Conservation (phyloP, 1,140 invertebrate genomes). For the Conus ventricosus region DNA sequence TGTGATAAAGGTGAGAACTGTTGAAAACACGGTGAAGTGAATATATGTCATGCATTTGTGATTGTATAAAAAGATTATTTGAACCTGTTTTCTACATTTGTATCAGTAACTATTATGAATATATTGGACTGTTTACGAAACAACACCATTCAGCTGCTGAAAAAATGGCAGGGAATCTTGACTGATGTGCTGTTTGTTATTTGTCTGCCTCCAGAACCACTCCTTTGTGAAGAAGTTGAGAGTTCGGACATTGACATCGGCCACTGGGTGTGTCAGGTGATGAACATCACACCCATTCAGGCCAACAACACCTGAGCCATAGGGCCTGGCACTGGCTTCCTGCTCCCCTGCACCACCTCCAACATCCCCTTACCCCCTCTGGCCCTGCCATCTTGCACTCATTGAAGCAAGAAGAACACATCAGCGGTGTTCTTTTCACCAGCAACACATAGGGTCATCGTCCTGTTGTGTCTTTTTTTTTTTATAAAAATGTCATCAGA, state of each 20-base stretch:
- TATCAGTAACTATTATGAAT: no score
- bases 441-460: neutral
- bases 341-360: neutral
- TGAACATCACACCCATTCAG: constrained; percentile 75
- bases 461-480: neutral
- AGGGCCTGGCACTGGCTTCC: neutral
- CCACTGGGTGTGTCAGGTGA: constrained; percentile 88
- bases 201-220: constrained; percentile 83
- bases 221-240: constrained; percentile 91
- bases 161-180: no score
- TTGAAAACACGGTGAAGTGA: no score
- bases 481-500: neutral
- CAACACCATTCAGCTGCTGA: no score
- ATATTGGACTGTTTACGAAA: no score
- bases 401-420: neutral
- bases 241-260: constrained; percentile 92
- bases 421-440: neutral
- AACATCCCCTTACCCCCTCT: neutral
- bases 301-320: neutral
- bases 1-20: no score
- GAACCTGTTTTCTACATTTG: no score
- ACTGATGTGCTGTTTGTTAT: constrained; percentile 25
- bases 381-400: neutral
- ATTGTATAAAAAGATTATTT: no score
- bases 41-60: no score